Base-by-base conservation (phyloP, 2,888 invertebrate genomes). In the Idaea dimidiata region DNA sequence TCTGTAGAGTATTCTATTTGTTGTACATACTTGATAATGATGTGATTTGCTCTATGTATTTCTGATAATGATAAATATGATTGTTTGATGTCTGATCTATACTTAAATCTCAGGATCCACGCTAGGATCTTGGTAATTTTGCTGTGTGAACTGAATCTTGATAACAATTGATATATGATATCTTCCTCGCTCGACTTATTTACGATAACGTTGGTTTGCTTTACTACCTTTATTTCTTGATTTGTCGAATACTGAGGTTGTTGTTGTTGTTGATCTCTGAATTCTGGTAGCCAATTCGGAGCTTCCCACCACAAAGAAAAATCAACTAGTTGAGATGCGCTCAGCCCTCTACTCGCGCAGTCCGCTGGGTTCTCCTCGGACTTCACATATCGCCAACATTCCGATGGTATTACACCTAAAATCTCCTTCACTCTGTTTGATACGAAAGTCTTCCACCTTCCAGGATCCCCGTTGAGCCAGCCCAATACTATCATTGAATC, bases 21-120 rank as follows among this genome's bases (percentile, higher is more conserved):
- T 60, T 70, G 69, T 31, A 70, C 60, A 8, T 63, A 57, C 54
- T 67, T 67, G 1, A 72, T 64, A 33, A 72, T 62, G 10, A 54
- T 63, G 16, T 55, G 57, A 54, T 61, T 66, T 18, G 68, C 61
- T 31, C 62, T 55, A 53, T 43, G 55, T 3, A 67, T 24, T 59
- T 70, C 65, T 8, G 18, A 5, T 54, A 62, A 1, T 10, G 63
- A 59, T 43, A 68, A 53, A 17, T 58, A 66, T 10, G 32, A 31
- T 43, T 17, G 33, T 65, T 59, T 58, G 17, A 55, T 16, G 18
- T 59, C 43, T 24, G 59, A 43, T 43, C 59, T 54, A 59, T 57
- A 43, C 2, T 24, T 43, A 60, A 62, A 59, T 31, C 65, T 14
- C 14, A 54, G 14, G 16, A 63, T 60, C 66, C 66, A 67, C 6